Percentiles rank a stretch among this genome's conserved stretches.
Evolutionary conservation across 1,140 invertebrate genomes (phyloP).

Genomic region (Drosophila parabipectinata): DNA sequence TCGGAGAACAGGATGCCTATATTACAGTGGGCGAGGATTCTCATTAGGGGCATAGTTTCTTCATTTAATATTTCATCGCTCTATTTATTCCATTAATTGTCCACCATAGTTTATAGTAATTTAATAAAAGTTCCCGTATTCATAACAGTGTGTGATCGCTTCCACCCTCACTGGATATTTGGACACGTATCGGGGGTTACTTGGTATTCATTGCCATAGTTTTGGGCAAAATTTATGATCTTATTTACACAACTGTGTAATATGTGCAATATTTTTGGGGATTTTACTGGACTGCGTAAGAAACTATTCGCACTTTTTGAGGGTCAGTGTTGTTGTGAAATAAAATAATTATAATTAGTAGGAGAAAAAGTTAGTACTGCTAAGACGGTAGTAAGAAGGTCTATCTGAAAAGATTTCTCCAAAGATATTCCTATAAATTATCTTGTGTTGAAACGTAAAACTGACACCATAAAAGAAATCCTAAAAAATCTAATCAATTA

Average conservation of each 20-base stretch:
- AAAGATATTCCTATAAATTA: too few species aligned
- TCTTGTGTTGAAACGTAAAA: too few species aligned
- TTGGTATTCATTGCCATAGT: constrained; percentile 57
- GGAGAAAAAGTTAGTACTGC: neutral
- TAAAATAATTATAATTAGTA: neutral
- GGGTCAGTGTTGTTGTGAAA: constrained; percentile 46
- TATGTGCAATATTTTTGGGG: constrained; percentile 71
- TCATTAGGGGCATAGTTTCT: neutral
- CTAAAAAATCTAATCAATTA: neutral
- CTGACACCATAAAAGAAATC: neutral
- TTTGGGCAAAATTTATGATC: constrained; percentile 53
- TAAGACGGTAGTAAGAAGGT: too few species aligned
- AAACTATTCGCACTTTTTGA: constrained; percentile 15
- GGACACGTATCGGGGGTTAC: constrained; percentile 39
- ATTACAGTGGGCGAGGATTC: constrained; percentile 52
- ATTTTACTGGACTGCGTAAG: constrained; percentile 40
- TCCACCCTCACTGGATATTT: constrained; percentile 12
- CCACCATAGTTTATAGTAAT: constrained; percentile 26
- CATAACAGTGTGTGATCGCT: neutral
- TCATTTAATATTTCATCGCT: constrained; percentile 5
- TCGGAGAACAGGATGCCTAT: constrained; percentile 43
- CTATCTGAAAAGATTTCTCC: neutral
- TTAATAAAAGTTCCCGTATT: constrained; percentile 28
- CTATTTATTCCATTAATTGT: constrained; percentile 35
- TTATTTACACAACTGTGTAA: constrained; percentile 31